phyloP scores from a whole-genome alignment of 2,113 vertebrate species.

The Podarcis muralis region DNA sequence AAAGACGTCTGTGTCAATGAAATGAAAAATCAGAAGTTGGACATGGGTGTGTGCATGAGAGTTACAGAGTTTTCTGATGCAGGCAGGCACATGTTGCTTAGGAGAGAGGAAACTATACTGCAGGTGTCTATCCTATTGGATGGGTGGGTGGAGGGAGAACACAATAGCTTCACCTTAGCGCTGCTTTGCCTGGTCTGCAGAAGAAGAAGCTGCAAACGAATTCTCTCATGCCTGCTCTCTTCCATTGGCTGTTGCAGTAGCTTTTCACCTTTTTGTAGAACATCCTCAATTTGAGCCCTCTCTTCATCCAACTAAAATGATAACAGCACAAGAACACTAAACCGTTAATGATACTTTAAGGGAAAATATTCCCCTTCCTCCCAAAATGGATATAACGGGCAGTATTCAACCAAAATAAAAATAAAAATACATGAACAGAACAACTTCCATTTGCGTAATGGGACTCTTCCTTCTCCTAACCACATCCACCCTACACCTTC shows the following conservation, averaged over 20 bases:
- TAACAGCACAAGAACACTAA: slow-evolving; percentile 20
- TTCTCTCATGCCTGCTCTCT: slow-evolving; percentile 82
- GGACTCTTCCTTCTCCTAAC: too few relatives aligned
- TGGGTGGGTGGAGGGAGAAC: too few relatives aligned
- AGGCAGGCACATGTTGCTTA: neutral
- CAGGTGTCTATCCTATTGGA: neutral
- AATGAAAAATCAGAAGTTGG: neutral
- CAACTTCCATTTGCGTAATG: too few relatives aligned
- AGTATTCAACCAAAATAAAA: too few relatives aligned
- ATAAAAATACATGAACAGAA: too few relatives aligned
- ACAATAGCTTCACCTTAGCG: slow-evolving; percentile 72
- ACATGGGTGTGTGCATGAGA: neutral
- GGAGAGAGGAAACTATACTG: neutral
- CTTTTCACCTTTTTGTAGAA: slow-evolving; percentile 87
- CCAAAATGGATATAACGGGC: neutral
- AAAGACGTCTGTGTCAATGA: neutral
- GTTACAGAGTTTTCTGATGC: neutral
- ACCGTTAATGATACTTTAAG: neutral
- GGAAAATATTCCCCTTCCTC: neutral
- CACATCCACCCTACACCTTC: too few relatives aligned
- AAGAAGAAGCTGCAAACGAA: slow-evolving; percentile 82
- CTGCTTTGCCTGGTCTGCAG: slow-evolving; percentile 86
- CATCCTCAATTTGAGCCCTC: slow-evolving; percentile 85
- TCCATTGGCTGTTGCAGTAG: slow-evolving; percentile 84
- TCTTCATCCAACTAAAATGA: slow-evolving; percentile 87